phyloP scores from a whole-genome alignment of 1,140 invertebrate genomes.

The Drosophila jambulina region DNA sequence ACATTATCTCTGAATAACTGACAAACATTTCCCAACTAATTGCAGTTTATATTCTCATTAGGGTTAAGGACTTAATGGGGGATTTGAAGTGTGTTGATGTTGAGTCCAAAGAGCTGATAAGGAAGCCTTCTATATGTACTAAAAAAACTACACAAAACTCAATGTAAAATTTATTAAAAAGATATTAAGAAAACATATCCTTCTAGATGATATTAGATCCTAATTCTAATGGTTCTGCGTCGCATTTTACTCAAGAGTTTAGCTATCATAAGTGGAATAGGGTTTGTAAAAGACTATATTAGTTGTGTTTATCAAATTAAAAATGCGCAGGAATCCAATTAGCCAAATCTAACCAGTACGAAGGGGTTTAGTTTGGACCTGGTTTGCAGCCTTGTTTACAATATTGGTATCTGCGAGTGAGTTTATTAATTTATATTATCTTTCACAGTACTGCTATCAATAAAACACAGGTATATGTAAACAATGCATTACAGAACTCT shows the following conservation, averaged over 20 bases:
- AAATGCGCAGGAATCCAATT: neutral
- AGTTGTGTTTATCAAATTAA: neutral
- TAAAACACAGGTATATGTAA: neutral
- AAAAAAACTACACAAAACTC: neutral
- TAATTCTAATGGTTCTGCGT: neutral
- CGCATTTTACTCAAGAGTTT: neutral
- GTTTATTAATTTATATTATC: slow-evolving; percentile 27
- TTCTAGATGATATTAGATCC: neutral
- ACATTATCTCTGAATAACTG: slow-evolving; percentile 2
- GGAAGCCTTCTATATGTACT: neutral
- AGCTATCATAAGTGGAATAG: neutral
- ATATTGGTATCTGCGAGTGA: neutral
- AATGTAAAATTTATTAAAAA: neutral
- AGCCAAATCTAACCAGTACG: slow-evolving; percentile 17
- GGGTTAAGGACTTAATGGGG: neutral
- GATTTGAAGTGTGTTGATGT: slow-evolving; percentile 14
- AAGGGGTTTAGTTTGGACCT: slow-evolving; percentile 8
- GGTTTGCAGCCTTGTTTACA: slow-evolving; percentile 20
- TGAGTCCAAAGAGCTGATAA: slow-evolving; percentile 4
- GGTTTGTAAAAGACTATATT: neutral
- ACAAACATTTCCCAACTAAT: slow-evolving; percentile 10
- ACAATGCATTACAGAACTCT: neutral
- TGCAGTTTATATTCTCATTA: slow-evolving; percentile 11
- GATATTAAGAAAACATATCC: neutral
- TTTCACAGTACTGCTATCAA: slow-evolving; percentile 2